Evolutionary conservation across 1,140 invertebrate species (phyloP).

Genomic region (Periplaneta americana): DNA sequence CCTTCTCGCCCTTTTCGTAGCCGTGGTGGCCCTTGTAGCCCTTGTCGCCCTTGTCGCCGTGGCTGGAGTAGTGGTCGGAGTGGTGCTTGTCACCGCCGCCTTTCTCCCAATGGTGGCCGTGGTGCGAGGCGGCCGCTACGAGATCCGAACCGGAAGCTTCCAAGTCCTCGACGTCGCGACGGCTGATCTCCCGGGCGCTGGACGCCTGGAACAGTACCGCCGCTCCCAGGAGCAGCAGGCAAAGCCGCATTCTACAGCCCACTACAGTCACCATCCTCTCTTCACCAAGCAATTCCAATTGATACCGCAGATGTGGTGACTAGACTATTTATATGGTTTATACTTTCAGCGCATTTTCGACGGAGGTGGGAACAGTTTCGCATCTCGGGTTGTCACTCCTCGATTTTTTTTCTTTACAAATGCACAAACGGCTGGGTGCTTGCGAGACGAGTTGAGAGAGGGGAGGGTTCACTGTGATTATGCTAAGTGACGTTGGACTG

Average conservation of each 20-base stretch:
- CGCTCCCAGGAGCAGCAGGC: background rate
- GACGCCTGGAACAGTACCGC: background rate
- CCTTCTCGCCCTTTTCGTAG: slow-evolving; percentile 58
- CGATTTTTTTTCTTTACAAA: background rate
- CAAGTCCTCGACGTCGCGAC: background rate
- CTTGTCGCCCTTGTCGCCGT: slow-evolving; percentile 52
- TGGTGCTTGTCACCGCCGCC: slow-evolving; percentile 53
- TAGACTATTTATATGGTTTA: background rate
- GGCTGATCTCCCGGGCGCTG: background rate
- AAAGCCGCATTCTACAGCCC: background rate
- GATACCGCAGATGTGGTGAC: background rate
- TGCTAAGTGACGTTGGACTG: too few relatives aligned
- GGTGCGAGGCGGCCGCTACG: slow-evolving; percentile 19
- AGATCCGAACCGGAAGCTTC: background rate
- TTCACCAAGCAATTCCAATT: slow-evolving; percentile 24
- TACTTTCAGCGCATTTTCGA: background rate
- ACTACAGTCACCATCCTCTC: slow-evolving; percentile 18
- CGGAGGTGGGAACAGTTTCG: background rate
- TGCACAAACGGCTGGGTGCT: too few relatives aligned
- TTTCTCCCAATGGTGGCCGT: slow-evolving; percentile 38
- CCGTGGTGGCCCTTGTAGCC: slow-evolving; percentile 52
- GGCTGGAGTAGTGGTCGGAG: slow-evolving; percentile 45
- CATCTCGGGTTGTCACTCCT: background rate
- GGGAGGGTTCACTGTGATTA: background rate
- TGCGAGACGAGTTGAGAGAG: too few relatives aligned